Evolutionary conservation across 2,113 vertebrate species (phyloP).

Genomic region (Gymnarchus niloticus): DNA sequence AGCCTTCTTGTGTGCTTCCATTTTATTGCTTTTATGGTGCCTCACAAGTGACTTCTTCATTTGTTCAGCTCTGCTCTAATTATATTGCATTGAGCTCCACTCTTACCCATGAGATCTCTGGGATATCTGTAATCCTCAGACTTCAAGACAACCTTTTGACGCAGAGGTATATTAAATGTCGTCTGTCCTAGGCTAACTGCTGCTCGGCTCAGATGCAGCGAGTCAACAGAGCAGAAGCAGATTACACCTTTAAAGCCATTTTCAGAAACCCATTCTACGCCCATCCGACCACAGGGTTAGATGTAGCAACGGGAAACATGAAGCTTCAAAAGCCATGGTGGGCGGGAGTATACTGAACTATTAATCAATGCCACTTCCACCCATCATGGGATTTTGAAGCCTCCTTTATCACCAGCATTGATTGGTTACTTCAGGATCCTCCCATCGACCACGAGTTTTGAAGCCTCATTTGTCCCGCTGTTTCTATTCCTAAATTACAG

Average conservation of each 20-base stretch:
- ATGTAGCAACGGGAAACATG: too few relatives aligned
- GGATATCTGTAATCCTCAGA: neutral
- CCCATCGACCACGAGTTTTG: too few relatives aligned
- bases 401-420: too few relatives aligned
- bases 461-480: too few relatives aligned
- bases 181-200: neutral
- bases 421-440: too few relatives aligned
- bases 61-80: neutral
- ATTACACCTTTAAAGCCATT: neutral
- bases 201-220: neutral
- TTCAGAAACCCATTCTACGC: neutral
- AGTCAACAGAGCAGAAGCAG: neutral
- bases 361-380: too few relatives aligned
- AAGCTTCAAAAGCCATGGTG: too few relatives aligned
- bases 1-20: neutral
- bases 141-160: slow-evolving; percentile 3
- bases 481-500: neutral
- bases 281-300: neutral
- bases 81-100: neutral
- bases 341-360: too few relatives aligned
- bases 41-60: slow-evolving; percentile 9
- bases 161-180: neutral
- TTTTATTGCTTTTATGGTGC: slow-evolving; percentile 1
- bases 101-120: neutral
- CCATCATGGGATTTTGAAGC: too few relatives aligned